A percentile compares a stretch with the other conserved stretches of the same genome.
Evolutionary conservation across 2,888 invertebrate genomes (phyloP).

Genomic region (Rhopalosiphum nymphaeae): DNA sequence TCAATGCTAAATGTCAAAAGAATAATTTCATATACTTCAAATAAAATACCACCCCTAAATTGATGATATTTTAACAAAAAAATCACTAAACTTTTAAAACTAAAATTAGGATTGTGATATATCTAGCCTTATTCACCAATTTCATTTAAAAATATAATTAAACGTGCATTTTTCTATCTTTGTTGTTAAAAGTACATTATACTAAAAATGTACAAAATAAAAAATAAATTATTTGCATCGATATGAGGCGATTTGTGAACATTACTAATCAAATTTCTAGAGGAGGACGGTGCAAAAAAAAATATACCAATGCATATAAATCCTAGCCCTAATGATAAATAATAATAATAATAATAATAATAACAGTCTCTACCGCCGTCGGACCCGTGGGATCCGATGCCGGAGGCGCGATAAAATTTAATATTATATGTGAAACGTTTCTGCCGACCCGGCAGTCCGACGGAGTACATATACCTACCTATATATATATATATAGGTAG

Average conservation of each 20-base stretch:
- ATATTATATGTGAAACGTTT: constrained; percentile 1
- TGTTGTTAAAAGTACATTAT: not conserved
- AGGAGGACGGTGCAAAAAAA: not conserved
- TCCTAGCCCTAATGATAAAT: not conserved
- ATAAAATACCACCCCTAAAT: not conserved
- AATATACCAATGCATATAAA: not conserved
- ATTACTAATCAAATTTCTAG: not conserved
- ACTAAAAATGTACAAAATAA: not conserved
- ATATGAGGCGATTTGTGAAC: not conserved
- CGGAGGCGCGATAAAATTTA: not conserved
- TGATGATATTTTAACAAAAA: not conserved
- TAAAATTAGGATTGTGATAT: not conserved
- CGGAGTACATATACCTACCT: not conserved
- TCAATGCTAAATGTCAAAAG: not conserved
- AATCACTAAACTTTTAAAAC: not conserved
- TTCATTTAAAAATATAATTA: not conserved
- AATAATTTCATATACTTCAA: not conserved
- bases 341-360: not conserved
- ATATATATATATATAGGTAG: not conserved
- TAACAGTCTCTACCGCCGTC: not conserved
- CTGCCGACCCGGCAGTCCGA: not conserved
- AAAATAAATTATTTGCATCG: not conserved
- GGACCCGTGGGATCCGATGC: constrained; percentile 37
- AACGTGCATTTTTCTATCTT: not conserved
- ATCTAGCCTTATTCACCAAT: not conserved